Evolutionary conservation across 1,140 invertebrate species (phyloP).

Genomic region (Matsumurasca onukii): DNA sequence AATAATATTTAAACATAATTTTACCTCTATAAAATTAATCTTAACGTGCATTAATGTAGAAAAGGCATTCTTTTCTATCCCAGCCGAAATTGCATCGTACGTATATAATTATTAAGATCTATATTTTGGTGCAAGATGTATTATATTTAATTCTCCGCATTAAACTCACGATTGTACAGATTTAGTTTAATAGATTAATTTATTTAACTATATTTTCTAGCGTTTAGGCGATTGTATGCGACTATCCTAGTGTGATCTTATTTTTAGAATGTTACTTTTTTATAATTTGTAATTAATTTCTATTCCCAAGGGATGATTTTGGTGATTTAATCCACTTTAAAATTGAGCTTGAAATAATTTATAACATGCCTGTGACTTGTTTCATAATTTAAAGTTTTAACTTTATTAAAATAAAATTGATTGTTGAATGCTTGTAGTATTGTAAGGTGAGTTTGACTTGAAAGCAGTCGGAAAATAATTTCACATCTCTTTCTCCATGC

Average conservation of each 20-base stretch:
- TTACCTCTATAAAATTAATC: too few species aligned
- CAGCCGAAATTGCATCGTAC: background rate
- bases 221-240: slow-evolving; percentile 1
- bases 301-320: background rate
- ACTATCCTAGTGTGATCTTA: slow-evolving; percentile 23
- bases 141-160: background rate
- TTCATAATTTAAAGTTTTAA: slow-evolving; percentile 14
- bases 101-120: background rate
- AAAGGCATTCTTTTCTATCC: slow-evolving; percentile 16
- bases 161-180: slow-evolving; percentile 14
- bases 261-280: slow-evolving; percentile 24
- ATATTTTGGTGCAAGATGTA: slow-evolving; percentile 24
- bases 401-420: slow-evolving; percentile 18
- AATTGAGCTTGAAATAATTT: slow-evolving; percentile 12
- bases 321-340: background rate
- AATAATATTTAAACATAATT: too few species aligned
- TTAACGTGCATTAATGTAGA: too few species aligned
- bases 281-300: slow-evolving; percentile 21
- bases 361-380: slow-evolving; percentile 1
- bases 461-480: background rate
- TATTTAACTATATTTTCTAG: slow-evolving; percentile 6
- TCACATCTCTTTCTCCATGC: background rate
- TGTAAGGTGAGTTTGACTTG: background rate
- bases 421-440: slow-evolving; percentile 7
- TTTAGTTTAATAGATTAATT: slow-evolving; percentile 22